A percentile compares a stretch with the other conserved stretches of the same genome.
phyloP scores from a whole-genome alignment of 2,797 vertebrate species.

The Rhinella marina region DNA sequence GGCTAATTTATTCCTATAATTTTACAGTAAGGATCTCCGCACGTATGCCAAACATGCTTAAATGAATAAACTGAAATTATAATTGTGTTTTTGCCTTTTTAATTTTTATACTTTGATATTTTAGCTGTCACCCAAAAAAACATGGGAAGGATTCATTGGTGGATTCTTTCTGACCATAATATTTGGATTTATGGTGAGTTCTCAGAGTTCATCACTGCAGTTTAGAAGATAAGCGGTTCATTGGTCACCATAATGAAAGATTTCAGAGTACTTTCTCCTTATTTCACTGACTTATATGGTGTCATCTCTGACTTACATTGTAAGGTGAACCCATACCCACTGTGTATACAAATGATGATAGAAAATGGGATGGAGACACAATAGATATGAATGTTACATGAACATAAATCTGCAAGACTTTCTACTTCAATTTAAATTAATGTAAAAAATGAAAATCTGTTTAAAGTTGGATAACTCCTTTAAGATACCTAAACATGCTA shows the following conservation, averaged over 20 bases:
- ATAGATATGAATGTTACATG: too few species aligned
- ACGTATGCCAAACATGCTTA: too few species aligned
- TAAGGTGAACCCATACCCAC: too few species aligned
- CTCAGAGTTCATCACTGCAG: slow-evolving; percentile 54
- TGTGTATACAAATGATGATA: too few species aligned
- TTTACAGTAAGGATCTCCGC: background rate
- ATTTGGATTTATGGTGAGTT: slow-evolving; percentile 94
- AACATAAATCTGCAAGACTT: too few species aligned
- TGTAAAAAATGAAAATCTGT: too few species aligned
- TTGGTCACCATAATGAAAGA: background rate
- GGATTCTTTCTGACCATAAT: slow-evolving; percentile 94
- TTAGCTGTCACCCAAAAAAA: slow-evolving; percentile 97
- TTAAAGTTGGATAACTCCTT: too few species aligned
- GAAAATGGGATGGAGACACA: too few species aligned
- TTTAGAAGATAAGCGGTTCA: background rate
- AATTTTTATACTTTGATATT: slow-evolving; percentile 1
- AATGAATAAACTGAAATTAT: too few species aligned
- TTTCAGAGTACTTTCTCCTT: background rate
- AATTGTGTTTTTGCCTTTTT: background rate
- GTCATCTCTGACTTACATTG: background rate
- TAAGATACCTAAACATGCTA: too few species aligned
- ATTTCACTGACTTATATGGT: background rate
- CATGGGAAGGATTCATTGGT: slow-evolving; percentile 99
- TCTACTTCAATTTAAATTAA: too few species aligned
- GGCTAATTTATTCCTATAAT: background rate